Evolutionary conservation across 2,113 vertebrate species (phyloP), one percentile per base, ranked within the genome.

Genomic region (Ramphastos sulfuratus): DNA sequence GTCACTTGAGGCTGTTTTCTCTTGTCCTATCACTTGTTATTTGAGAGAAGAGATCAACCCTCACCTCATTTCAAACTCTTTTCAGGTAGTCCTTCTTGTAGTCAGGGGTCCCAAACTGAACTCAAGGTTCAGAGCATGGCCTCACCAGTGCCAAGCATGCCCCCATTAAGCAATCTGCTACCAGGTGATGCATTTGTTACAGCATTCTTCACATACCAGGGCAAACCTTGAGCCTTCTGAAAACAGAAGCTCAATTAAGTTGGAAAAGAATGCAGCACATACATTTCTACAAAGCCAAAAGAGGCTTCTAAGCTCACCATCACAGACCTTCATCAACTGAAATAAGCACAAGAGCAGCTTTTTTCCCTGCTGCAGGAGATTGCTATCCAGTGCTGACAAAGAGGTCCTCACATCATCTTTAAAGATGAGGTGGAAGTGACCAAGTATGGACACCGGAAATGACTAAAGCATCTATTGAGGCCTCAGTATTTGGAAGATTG

Each of bases 191-290:
- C 80, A 71, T 8, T 44, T 3, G 4, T 46, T 15, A 30, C 28
- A 61, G 28, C 12, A 30, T n/a, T 6, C 1, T 59, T 28, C 37
- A 5, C 12, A 15, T 8, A 24, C 3, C 7, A 44, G 27, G 46
- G 39, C 14, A 80, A 20, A 46, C 12, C 59, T 28, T 61, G 28
- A 46, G 31, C 9, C 9, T 80, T 59, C 18, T n/a, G 21, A 50
- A 80, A 83, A 16, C 6, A 21, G 12, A 10, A 4, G 30, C 25
- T 56, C 0, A 0, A 1, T 8, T 37, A 27, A 17, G 10, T 18
- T 39, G 17, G 65, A 15, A 73, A 83, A 94, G 9, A 14, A 59
- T 7, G 19, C 5, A 4, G 27, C 46, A 60, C 10, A n/a, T 4
- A 30, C 11, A 10, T 12, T 87, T 63, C 1, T 7, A 63, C 7